These are phyloP conservation scores for Dasyprocta punctata DNA, from an alignment of 2,113 vertebrate species.

Conservation along the genomic window DNA sequence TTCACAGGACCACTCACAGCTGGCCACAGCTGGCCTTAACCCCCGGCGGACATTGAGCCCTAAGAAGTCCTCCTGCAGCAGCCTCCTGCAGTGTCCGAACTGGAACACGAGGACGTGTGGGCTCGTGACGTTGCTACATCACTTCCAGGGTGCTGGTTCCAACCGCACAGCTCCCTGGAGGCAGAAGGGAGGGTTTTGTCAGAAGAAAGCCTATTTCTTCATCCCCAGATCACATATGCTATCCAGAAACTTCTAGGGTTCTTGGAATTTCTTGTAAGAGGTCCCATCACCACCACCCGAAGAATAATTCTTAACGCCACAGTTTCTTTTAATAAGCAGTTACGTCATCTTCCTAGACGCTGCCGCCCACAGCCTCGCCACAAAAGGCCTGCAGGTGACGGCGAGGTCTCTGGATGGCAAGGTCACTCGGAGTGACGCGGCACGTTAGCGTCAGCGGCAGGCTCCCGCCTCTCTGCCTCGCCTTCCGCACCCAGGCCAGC, in stretches of 20 bases:
- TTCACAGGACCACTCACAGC: not conserved
- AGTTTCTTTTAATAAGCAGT: conserved; percentile 68
- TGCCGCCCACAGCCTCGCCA: not conserved
- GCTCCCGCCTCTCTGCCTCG: not conserved
- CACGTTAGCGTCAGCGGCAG: rapidly evolving
- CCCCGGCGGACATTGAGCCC: not conserved
- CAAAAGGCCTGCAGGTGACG: not conserved
- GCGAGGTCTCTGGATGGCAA: not conserved
- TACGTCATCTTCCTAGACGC: conserved; percentile 20
- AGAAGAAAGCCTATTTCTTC: not conserved
- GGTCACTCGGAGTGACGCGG: not conserved
- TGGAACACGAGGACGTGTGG: not conserved
- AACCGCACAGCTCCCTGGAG: not conserved
- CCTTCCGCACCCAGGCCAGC: not conserved
- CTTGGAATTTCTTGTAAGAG: conserved; percentile 60
- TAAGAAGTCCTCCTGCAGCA: not conserved
- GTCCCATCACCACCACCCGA: not conserved
- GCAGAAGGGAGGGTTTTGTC: not conserved
- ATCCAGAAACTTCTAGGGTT: conserved; percentile 59
- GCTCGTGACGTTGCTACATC: rapidly evolving
- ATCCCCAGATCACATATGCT: conserved; percentile 56
- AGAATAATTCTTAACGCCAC: not conserved
- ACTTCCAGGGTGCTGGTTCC: not conserved
- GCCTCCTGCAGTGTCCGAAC: not conserved
- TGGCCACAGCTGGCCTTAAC: not conserved